Base-by-base conservation (phyloP, 2,797 vertebrate species). In the Micropoecilia bifurca region DNA sequence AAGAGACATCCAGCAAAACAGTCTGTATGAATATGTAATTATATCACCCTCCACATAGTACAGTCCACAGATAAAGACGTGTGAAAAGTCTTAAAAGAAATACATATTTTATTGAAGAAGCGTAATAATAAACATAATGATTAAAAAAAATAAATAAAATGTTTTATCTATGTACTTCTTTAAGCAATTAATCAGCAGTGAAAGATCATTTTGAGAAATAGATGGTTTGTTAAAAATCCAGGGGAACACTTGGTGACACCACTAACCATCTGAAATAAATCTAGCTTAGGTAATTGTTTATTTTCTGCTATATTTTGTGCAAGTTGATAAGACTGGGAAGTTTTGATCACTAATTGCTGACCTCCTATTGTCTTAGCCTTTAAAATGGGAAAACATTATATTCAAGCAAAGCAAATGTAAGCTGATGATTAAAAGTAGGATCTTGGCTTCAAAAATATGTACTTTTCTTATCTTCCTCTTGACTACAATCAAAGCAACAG, bases 1-100 rank as follows among this genome's bases (percentile, higher is more conserved):
- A 43, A 75, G 63, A 86, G n/a, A 83, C 68, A 76, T 72, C 46
- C 9, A 50, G 82, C 73, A 83, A 3, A 74, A 36, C 41, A 50
- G 46, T 45, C 71, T 46, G 33, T 22, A n/a, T 73, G 47, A 86
- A 77, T 79, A 83, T 16, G 63, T 41, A 68, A 68, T 36, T 33
- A 63, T 18, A 33, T 63, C 30, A 36, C 59, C 30, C 28, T 63
- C 3, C 33, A 39, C 33, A 4, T 22, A 25, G 18, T 20, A 12
- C 9, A 68, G 18, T 25, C 63, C 20, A 39, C 63, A 68, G 63
- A 39, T 57, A 22, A 41, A 68, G 33, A 41, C 4, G 9, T 41
- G 36, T 41, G 30, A 22, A 68, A 22, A 39, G 6, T 68, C 36
- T 22, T 12, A 68, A 22, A 22, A 68, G 7, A 14, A 39, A 36